phyloP scores from a whole-genome alignment of 1,140 invertebrate genomes.

The Stegodyphus dumicola region DNA sequence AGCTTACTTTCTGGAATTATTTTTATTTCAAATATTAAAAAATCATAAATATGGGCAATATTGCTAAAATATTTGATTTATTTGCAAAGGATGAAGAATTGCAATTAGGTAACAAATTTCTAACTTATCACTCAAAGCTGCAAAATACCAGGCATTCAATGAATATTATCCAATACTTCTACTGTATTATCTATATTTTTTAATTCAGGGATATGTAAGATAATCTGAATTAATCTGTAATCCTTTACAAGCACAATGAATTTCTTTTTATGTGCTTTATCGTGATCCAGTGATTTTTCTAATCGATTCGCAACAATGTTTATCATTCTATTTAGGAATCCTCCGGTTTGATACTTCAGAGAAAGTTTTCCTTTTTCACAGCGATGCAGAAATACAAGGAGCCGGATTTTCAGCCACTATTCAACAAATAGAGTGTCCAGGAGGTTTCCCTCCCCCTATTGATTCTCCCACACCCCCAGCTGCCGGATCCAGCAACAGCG shows the following conservation, averaged over 20 bases:
- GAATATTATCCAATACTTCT: too few relatives aligned
- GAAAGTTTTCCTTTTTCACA: conserved; percentile 56
- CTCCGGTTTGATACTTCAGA: conserved; percentile 57
- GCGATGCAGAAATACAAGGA: conserved; percentile 26
- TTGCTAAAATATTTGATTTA: too few relatives aligned
- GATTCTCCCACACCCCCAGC: conserved; percentile 6
- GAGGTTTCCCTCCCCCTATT: conserved; percentile 17
- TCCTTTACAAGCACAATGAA: not conserved
- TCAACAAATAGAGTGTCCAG: conserved; percentile 41
- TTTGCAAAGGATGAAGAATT: too few relatives aligned
- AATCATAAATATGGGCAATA: too few relatives aligned
- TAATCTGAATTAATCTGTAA: too few relatives aligned
- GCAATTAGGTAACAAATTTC: too few relatives aligned
- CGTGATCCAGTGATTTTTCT: not conserved
- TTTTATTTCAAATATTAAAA: too few relatives aligned
- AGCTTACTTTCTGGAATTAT: too few relatives aligned
- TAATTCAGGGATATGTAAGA: too few relatives aligned
- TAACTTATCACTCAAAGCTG: too few relatives aligned
- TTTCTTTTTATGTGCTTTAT: not conserved
- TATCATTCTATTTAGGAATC: conserved; percentile 6
- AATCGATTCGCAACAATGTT: not conserved
- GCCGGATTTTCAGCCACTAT: conserved; percentile 29
- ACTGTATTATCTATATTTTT: too few relatives aligned
- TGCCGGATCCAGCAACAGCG: not conserved
- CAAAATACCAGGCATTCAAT: too few relatives aligned